Conservation (phyloP, 2,797 vertebrate genomes). For the Chaetodon trifasciatus region DNA sequence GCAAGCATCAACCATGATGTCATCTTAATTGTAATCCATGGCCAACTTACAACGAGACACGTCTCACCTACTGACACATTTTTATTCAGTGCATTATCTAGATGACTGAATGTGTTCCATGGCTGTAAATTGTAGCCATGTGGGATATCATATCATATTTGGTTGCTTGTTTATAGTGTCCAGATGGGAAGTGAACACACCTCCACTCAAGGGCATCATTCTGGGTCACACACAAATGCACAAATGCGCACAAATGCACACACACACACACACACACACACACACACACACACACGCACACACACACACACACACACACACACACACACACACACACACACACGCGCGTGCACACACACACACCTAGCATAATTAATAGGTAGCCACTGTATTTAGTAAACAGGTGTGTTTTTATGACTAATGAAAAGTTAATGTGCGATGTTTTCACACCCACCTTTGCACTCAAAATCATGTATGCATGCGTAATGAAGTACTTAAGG, state of each 20-base stretch:
- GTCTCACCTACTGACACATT: slow-evolving; percentile 17
- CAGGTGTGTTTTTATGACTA: slow-evolving; percentile 57
- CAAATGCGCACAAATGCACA: slow-evolving; percentile 12
- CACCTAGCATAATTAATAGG: slow-evolving; percentile 18
- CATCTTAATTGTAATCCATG: slow-evolving; percentile 11
- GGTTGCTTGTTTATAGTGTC: slow-evolving; percentile 58
- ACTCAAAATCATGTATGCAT: slow-evolving; percentile 13
- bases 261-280: not conserved
- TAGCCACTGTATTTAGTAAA: slow-evolving; percentile 27
- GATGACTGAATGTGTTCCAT: slow-evolving; percentile 28
- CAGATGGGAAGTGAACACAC: slow-evolving; percentile 71
- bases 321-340: not conserved
- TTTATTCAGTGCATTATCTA: slow-evolving; percentile 44
- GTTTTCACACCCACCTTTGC: not conserved
- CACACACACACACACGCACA: slow-evolving; percentile 13
- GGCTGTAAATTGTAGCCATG: slow-evolving; percentile 46
- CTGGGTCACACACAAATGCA: slow-evolving; percentile 34
- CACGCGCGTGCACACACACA: slow-evolving; percentile 9
- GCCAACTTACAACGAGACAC: not conserved
- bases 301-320: not conserved
- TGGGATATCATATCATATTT: slow-evolving; percentile 39
- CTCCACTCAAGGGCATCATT: slow-evolving; percentile 53
- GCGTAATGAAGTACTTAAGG: not conserved
- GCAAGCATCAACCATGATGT: slow-evolving; percentile 15
- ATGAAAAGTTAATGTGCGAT: slow-evolving; percentile 41